Conservation (phyloP, 1,140 invertebrate genomes). For the Acromyrmex echinatior region DNA sequence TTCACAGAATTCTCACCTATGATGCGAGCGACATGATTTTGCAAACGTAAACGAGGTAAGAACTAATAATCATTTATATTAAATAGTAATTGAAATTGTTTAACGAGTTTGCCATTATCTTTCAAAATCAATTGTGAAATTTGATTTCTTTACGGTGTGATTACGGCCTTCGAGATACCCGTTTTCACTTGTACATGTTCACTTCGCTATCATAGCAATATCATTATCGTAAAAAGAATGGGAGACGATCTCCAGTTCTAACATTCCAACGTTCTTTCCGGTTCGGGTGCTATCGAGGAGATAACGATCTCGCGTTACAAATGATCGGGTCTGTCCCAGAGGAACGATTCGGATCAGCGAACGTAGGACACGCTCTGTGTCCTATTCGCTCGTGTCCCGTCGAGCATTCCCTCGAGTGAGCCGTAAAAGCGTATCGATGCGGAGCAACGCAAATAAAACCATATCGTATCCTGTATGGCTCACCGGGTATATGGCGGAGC, state of each 20-base stretch:
- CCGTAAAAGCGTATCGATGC: slow-evolving; percentile 66
- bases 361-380: slow-evolving; percentile 32
- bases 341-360: slow-evolving; percentile 50
- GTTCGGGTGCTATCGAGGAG: slow-evolving; percentile 14
- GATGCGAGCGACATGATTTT: not conserved
- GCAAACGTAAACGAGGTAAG: not conserved
- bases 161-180: not conserved
- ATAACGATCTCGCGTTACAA: slow-evolving; percentile 58
- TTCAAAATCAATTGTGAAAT: not conserved
- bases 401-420: slow-evolving; percentile 62
- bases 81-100: not conserved
- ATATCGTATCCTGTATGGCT: slow-evolving; percentile 53
- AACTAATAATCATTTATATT: not conserved
- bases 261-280: slow-evolving; percentile 9
- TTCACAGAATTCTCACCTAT: not conserved
- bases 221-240: not conserved
- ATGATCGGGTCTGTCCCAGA: slow-evolving; percentile 47
- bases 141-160: not conserved
- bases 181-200: not conserved
- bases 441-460: slow-evolving; percentile 67
- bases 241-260: not conserved
- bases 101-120: not conserved
- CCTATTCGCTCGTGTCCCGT: slow-evolving; percentile 14
- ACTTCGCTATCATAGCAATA: not conserved
- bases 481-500: slow-evolving; percentile 67